phyloP scores from a whole-genome alignment of 2,888 invertebrate species.

The Cheilosia grossa region DNA sequence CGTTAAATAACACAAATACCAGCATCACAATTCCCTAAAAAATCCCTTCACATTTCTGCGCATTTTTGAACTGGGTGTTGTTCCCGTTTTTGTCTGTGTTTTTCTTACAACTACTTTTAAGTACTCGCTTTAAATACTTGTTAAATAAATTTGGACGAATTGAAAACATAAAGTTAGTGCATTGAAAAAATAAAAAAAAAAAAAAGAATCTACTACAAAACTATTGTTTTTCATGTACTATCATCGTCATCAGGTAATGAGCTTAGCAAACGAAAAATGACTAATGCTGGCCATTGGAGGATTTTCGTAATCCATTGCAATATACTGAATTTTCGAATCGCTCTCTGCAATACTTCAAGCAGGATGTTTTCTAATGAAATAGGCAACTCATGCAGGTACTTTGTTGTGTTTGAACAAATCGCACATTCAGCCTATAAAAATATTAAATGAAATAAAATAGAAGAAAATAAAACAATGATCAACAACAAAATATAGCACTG shows the following conservation, averaged over 20 bases:
- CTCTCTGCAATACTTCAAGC: constrained; percentile 80
- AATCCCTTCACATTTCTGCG: constrained; percentile 33
- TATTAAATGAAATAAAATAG: constrained; percentile 76
- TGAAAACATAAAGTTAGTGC: constrained; percentile 50
- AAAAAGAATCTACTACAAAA: constrained; percentile 57
- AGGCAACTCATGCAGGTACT: constrained; percentile 82
- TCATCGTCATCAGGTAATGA: constrained; percentile 80
- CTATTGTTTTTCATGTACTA: constrained; percentile 62
- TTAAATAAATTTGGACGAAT: constrained; percentile 48
- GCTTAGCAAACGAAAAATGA: constrained; percentile 81
- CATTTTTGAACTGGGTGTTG: constrained; percentile 13
- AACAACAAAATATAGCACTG: constrained; percentile 30
- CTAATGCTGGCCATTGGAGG: constrained; percentile 81
- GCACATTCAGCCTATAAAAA: constrained; percentile 81
- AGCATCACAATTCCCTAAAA: background rate
- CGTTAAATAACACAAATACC: no score
- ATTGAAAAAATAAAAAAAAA: constrained; percentile 20
- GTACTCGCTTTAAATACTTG: constrained; percentile 40
- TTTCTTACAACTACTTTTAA: constrained; percentile 56
- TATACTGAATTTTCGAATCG: constrained; percentile 79
- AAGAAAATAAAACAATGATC: constrained; percentile 76
- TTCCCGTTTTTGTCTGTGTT: background rate
- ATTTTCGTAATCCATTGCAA: constrained; percentile 81
- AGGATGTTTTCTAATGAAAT: constrained; percentile 80
- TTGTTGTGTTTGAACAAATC: constrained; percentile 80